These are phyloP conservation scores for Campylorhamphus procurvoides DNA, from an alignment of 2,113 vertebrate species.

Conservation along the genomic window DNA sequence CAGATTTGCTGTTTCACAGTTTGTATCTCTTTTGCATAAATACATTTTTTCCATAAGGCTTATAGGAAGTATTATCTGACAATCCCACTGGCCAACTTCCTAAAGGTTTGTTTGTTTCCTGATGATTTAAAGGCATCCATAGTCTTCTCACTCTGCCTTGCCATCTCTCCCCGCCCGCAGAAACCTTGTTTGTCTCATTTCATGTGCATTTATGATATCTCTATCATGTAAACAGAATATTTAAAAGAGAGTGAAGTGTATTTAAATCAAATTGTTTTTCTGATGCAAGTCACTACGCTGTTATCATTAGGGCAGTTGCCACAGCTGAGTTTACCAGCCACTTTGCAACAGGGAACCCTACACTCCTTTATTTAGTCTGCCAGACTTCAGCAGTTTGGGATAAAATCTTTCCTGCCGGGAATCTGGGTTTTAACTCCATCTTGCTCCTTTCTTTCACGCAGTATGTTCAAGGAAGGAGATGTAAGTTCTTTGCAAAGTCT, in stretches of 20 bases:
- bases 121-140: neutral
- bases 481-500: neutral
- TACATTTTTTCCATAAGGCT: neutral
- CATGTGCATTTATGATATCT: neutral
- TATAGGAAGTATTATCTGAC: neutral
- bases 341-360: neutral
- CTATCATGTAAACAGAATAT: neutral
- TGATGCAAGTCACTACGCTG: neutral
- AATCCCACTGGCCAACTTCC: neutral
- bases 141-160: neutral
- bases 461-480: neutral
- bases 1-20: slow-evolving; percentile 6
- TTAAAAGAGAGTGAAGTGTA: neutral
- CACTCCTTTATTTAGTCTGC: neutral
- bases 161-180: neutral
- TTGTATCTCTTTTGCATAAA: slow-evolving; percentile 35
- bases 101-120: neutral
- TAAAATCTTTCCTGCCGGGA: neutral
- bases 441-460: neutral
- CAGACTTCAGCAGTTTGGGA: neutral
- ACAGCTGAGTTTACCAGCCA: neutral
- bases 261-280: neutral
- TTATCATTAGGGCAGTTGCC: neutral
- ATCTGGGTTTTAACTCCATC: rapidly evolving
- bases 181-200: neutral